Base-by-base conservation (phyloP, 2,888 invertebrate species). In the Tachystola acroxantha region DNA sequence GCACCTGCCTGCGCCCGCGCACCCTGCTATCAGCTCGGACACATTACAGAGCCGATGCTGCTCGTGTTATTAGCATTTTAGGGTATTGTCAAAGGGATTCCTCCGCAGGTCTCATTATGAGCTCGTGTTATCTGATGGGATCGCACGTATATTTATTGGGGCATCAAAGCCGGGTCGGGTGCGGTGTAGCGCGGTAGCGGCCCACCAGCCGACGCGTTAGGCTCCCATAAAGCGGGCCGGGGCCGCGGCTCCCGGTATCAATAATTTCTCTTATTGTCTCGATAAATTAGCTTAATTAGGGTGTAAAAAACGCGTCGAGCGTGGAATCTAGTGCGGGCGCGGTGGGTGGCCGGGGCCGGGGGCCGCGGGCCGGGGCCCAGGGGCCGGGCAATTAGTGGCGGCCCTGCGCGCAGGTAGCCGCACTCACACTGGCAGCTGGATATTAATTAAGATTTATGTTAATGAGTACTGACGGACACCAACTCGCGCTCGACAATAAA, bases 211-310 rank as follows among this genome's bases (percentile, higher is more conserved):
- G 57, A 71, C 74, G 65, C 64, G 81, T 81, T 80, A 80, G 70
- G 64, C 70, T 64, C 76, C 80, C 80, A 67, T 84, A 82, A 81
- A 81, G 74, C 70, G 75, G 69, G 46, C 75, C 61, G 57, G 62
- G 54, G 64, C 71, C 64, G 69, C 45, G 43, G 41, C 53, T 16
- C 16, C 54, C 50, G 51, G 52, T 57, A 57, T 62, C 77, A 71
- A 82, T 84, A 76, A 80, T 76, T 82, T 73, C 71, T 70, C 72
- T 76, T 75, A 79, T 80, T 81, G 82, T 81, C 76, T 72, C 84
- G 73, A 84, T 85, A 85, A 85, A 85, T 84, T 84, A 85, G 75
- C 74, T 81, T 85, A 85, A 85, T 85, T 84, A 81, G 82, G 80
- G 84, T 75, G 79, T 80, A 80, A 81, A 82, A 79, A 77, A 80